Evolutionary conservation across 2,113 vertebrate species (phyloP).

Genomic region (Gnathonemus longibarbis): DNA sequence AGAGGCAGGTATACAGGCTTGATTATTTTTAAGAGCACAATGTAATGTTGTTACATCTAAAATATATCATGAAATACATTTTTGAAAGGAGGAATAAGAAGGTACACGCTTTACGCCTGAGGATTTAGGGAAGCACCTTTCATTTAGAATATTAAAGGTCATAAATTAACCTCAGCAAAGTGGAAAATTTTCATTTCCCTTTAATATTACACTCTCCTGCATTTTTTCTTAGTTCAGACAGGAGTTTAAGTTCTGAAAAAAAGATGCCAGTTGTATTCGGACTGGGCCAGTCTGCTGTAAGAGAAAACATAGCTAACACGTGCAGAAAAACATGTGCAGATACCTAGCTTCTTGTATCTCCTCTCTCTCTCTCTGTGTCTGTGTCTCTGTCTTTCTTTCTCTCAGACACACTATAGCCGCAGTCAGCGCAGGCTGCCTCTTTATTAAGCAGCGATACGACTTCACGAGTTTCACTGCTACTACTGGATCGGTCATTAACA

Average conservation of each 20-base stretch:
- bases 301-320: neutral
- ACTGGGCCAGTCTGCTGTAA: neutral
- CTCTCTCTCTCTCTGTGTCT: neutral
- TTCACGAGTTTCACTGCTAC: conserved; percentile 39
- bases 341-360: neutral
- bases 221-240: neutral
- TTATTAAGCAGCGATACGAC: conserved; percentile 41
- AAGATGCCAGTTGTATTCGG: neutral
- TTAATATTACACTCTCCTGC: neutral
- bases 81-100: neutral
- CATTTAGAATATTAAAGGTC: neutral
- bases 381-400: neutral
- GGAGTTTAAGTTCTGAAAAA: neutral
- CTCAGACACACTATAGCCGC: neutral
- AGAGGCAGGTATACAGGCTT: neutral
- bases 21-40: neutral
- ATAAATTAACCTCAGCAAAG: neutral
- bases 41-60: neutral
- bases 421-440: conserved; percentile 18
- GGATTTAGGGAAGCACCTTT: neutral
- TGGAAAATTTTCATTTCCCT: neutral
- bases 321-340: neutral
- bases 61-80: neutral
- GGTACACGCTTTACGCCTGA: neutral
- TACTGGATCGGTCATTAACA: conserved; percentile 42